These are phyloP conservation scores for Coregonus sp. DNA, from an alignment of 2,797 vertebrate species.

Conservation along the genomic window DNA sequence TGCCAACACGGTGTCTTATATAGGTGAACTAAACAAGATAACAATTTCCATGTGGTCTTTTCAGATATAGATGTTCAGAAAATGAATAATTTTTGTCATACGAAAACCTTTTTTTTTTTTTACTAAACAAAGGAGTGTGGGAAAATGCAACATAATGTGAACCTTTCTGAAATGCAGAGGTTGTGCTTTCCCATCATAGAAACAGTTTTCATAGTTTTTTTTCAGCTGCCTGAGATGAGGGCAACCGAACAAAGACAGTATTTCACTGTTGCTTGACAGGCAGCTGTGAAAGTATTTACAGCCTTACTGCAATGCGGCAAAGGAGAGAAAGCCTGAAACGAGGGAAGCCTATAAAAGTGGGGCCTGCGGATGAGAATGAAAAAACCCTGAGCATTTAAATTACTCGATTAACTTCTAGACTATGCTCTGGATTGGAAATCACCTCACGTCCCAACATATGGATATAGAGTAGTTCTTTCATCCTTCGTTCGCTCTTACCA, in stretches of 20 bases:
- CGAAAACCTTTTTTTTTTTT: no score
- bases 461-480: neutral
- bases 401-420: neutral
- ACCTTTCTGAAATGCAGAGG: slow-evolving; percentile 20
- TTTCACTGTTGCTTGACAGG: slow-evolving; percentile 95
- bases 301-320: slow-evolving; percentile 96
- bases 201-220: slow-evolving; percentile 66
- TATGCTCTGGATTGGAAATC: neutral
- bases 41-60: neutral
- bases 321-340: slow-evolving; percentile 69
- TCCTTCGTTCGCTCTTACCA: neutral
- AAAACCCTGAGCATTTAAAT: slow-evolving; percentile 6
- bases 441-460: neutral
- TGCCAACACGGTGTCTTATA: no score
- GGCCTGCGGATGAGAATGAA: slow-evolving; percentile 6
- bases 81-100: neutral
- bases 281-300: slow-evolving; percentile 99
- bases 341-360: neutral
- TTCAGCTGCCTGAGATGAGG: slow-evolving; percentile 77
- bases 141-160: neutral
- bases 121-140: neutral
- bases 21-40: neutral
- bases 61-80: neutral
- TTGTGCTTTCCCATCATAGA: slow-evolving; percentile 23
- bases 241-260: slow-evolving; percentile 96